Evolutionary conservation across 2,888 invertebrate species (phyloP).

Genomic region (Neuroscelio doddi): DNA sequence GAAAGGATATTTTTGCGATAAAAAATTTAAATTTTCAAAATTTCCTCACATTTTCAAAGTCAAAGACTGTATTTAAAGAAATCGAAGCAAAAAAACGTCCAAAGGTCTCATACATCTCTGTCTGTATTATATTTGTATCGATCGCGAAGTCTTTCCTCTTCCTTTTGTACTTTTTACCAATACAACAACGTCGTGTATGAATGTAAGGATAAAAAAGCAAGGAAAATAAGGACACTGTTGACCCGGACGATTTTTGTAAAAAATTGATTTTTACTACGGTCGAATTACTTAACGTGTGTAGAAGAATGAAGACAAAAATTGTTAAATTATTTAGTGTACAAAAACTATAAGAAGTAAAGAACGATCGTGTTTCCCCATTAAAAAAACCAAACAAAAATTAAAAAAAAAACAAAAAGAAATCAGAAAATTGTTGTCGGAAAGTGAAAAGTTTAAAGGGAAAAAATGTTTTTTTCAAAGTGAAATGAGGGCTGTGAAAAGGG

Average conservation of each 20-base stretch:
- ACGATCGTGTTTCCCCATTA: slow-evolving; percentile 23
- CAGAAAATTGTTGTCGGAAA: slow-evolving; percentile 35
- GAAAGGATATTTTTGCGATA: no score
- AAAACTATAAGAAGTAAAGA: slow-evolving; percentile 44
- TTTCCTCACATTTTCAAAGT: slow-evolving; percentile 23
- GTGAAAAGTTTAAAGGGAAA: slow-evolving; percentile 39
- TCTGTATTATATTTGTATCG: slow-evolving; percentile 29
- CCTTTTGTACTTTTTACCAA: slow-evolving; percentile 33
- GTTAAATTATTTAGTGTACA: slow-evolving; percentile 71
- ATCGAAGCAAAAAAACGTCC: slow-evolving; percentile 22
- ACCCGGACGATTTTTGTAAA: slow-evolving; percentile 8
- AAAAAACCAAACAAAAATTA: no score
- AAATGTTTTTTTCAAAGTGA: slow-evolving; percentile 47
- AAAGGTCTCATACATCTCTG: slow-evolving; percentile 33
- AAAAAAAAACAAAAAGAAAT: slow-evolving; percentile 12
- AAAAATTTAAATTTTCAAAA: slow-evolving; percentile 13
- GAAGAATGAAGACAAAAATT: slow-evolving; percentile 25
- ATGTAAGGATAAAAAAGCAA: slow-evolving; percentile 8
- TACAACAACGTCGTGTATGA: slow-evolving; percentile 24
- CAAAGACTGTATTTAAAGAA: slow-evolving; percentile 19
- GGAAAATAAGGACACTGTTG: slow-evolving; percentile 11
- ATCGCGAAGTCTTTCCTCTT: slow-evolving; percentile 27
- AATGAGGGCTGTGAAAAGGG: slow-evolving; percentile 70
- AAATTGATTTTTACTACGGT: slow-evolving; percentile 49
- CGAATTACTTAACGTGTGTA: slow-evolving; percentile 63